Percentiles rank a stretch among this genome's conserved stretches.
Evolutionary conservation across 2,113 vertebrate species (phyloP).

Genomic region (Apeltes quadracus): DNA sequence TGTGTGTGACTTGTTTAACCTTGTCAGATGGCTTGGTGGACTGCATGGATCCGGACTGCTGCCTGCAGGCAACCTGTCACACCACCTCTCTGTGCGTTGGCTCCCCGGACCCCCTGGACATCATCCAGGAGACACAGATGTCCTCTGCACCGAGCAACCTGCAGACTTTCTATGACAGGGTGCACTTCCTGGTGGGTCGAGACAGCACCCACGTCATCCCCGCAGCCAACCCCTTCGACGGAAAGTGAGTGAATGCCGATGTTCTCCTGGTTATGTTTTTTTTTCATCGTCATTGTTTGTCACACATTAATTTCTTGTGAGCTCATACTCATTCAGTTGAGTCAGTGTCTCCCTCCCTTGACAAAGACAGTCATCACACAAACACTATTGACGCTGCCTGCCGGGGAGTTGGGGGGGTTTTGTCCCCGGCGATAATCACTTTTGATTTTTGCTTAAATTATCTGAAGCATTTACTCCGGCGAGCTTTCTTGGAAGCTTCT

Average conservation of each 20-base stretch:
- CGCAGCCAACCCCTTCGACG: conserved; percentile 91
- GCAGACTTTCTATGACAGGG: conserved; percentile 91
- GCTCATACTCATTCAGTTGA: conserved; percentile 7
- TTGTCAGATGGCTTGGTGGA: conserved; percentile 92
- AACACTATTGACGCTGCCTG: neutral
- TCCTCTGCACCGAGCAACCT: conserved; percentile 87
- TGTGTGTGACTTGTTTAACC: conserved; percentile 51
- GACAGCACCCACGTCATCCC: conserved; percentile 94
- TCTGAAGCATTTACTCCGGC: neutral
- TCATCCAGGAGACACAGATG: conserved; percentile 93
- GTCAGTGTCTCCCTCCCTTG: neutral
- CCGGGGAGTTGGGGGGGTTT: neutral
- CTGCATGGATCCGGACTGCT: conserved; percentile 99
- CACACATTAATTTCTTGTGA: neutral
- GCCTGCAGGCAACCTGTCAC: conserved; percentile 93
- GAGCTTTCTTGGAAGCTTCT: neutral
- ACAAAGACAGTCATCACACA: neutral
- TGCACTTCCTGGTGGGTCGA: conserved; percentile 93
- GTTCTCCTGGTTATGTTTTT: conserved; percentile 11
- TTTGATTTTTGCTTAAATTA: neutral
- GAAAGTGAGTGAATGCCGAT: conserved; percentile 85
- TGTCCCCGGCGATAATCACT: neutral
- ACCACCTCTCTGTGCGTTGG: conserved; percentile 89
- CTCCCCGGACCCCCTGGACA: conserved; percentile 93
- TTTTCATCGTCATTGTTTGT: conserved; percentile 10